phyloP scores from a whole-genome alignment of 2,888 invertebrate species.

The Tortricodes alternella region DNA sequence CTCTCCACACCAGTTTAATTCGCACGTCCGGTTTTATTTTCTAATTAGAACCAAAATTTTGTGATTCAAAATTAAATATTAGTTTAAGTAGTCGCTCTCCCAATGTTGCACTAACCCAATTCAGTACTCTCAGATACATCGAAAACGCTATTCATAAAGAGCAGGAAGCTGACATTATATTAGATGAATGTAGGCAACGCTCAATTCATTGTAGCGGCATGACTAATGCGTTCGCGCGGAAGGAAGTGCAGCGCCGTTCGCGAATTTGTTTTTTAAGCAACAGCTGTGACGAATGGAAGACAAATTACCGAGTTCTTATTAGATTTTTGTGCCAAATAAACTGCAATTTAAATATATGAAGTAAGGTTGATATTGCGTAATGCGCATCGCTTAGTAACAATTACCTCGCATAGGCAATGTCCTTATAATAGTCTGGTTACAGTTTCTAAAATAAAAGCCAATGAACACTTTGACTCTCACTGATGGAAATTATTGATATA shows the following conservation, averaged over 20 bases:
- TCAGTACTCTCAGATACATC: conserved; percentile 56
- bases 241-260: conserved; percentile 19
- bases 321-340: neutral
- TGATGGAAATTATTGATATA: too few relatives aligned
- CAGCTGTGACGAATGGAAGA: conserved; percentile 24
- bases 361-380: too few relatives aligned
- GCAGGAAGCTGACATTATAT: conserved; percentile 55
- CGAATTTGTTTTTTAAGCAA: conserved; percentile 24
- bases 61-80: neutral
- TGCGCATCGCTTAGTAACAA: too few relatives aligned
- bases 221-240: conserved; percentile 40
- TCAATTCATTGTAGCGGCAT: conserved; percentile 41
- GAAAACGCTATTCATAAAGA: conserved; percentile 55
- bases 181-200: conserved; percentile 49
- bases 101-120: conserved; percentile 61
- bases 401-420: too few relatives aligned
- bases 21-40: too few relatives aligned
- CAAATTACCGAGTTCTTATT: conserved; percentile 8
- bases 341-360: neutral
- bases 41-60: too few relatives aligned
- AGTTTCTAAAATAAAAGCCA: too few relatives aligned
- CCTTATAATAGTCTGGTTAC: too few relatives aligned
- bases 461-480: too few relatives aligned
- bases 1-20: too few relatives aligned
- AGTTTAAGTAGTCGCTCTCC: conserved; percentile 45